These are phyloP conservation scores for Pseudotriccus pelzelni DNA, from an alignment of 2,797 vertebrate genomes.

Conservation along the genomic window DNA sequence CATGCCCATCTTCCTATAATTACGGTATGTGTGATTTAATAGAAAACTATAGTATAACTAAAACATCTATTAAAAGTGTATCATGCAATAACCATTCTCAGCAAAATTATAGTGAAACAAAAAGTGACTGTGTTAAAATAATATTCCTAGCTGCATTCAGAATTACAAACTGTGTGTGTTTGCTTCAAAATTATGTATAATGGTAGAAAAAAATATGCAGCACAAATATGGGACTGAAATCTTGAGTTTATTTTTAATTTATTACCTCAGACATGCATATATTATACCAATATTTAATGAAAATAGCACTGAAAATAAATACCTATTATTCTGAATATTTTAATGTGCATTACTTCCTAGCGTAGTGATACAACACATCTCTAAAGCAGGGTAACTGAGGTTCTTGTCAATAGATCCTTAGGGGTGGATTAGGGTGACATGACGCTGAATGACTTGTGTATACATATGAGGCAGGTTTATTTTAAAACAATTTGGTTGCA, in stretches of 20 bases:
- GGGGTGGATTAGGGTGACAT: not conserved
- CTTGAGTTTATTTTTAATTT: slow-evolving; percentile 69
- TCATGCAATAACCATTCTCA: slow-evolving; percentile 70
- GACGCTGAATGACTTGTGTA: not conserved
- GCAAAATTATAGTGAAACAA: slow-evolving; percentile 53
- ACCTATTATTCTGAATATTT: slow-evolving; percentile 63
- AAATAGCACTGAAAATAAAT: slow-evolving; percentile 72
- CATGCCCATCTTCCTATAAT: slow-evolving; percentile 63
- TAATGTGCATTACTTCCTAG: slow-evolving; percentile 39
- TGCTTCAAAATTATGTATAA: slow-evolving; percentile 56
- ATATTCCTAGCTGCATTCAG: slow-evolving; percentile 55
- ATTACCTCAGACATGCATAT: slow-evolving; percentile 72
- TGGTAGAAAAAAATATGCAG: slow-evolving; percentile 56
- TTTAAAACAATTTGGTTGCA: not conserved
- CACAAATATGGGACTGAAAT: slow-evolving; percentile 61
- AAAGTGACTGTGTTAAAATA: slow-evolving; percentile 55
- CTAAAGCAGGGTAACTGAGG: not conserved
- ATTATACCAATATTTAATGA: slow-evolving; percentile 64
- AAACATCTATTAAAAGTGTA: slow-evolving; percentile 55
- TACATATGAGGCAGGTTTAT: not conserved
- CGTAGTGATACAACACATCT: not conserved
- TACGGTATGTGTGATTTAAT: slow-evolving; percentile 42
- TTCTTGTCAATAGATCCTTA: not conserved
- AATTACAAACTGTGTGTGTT: slow-evolving; percentile 49
- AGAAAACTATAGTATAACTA: slow-evolving; percentile 60